phyloP scores from a whole-genome alignment of 2,113 vertebrate species.

The Erpornis zantholeuca region DNA sequence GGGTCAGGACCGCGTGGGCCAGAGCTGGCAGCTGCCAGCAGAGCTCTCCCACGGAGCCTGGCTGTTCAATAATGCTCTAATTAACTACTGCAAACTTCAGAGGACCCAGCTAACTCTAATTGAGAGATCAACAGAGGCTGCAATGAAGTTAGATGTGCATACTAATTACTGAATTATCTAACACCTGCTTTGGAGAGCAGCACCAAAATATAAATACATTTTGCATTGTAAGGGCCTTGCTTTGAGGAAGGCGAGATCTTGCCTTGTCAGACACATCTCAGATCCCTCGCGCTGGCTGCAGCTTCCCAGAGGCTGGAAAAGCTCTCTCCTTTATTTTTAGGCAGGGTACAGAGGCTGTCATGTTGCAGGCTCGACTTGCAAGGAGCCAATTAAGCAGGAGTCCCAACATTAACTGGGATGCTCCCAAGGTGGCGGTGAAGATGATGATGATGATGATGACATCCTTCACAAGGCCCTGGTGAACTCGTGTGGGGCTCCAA shows the following conservation, averaged over 20 bases:
- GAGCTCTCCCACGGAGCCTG: slow-evolving; percentile 30
- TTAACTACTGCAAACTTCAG: slow-evolving; percentile 78
- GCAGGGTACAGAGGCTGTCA: background rate
- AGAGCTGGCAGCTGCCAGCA: background rate
- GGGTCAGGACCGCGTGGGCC: background rate
- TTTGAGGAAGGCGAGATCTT: background rate
- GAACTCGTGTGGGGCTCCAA: background rate
- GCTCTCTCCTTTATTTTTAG: slow-evolving; percentile 11
- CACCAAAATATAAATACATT: slow-evolving; percentile 31
- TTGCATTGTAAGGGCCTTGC: background rate
- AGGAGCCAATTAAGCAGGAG: background rate
- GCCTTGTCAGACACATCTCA: background rate
- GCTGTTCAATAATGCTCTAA: slow-evolving; percentile 72
- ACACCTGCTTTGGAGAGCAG: slow-evolving; percentile 72
- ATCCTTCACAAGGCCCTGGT: background rate
- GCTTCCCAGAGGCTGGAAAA: background rate
- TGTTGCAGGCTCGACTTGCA: background rate
- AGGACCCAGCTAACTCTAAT: slow-evolving; percentile 76
- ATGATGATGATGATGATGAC: background rate
- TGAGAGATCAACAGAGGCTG: slow-evolving; percentile 80
- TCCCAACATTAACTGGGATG: background rate
- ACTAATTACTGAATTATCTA: slow-evolving; percentile 79
- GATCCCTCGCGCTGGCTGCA: background rate
- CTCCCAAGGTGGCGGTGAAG: background rate
- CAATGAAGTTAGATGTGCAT: slow-evolving; percentile 73